Evolutionary conservation across 2,113 vertebrate genomes (phyloP), one percentile per base, ranked within the genome.

Genomic region (Sardina pilchardus): DNA sequence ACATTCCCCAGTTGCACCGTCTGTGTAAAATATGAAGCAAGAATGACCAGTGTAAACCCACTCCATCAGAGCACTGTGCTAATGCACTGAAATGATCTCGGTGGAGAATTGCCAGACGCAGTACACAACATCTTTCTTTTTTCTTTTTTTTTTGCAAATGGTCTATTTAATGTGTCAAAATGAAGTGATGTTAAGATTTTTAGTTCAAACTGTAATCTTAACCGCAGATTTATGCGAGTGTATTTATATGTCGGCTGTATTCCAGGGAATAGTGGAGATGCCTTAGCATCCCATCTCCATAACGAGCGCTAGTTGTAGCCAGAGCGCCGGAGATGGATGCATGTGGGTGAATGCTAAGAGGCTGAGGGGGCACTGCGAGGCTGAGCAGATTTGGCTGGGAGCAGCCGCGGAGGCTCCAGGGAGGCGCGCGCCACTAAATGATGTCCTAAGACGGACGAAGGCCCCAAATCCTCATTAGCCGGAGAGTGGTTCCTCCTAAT

Each of bases 401-500:
- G 82, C 36, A 8, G 75, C 6, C 50, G 6, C 34, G 43, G 80
- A 78, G 75, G 86, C 85, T 87, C 88, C 67, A 91, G 89, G 88
- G 89, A 89, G 84, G 88, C 86, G 82, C 47, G 80, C 92, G 89
- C 87, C 93, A 93, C 92, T 87, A 94, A 96, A 97, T 95, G 93
- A 96, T 96, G 95, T 93, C 84, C 94, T 94, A 94, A 95, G 95
- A 96, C 94, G 94, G 96, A 96, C 95, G 94, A 93, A 96, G 93
- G 90, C 90, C 95, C 95, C 95, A 96, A 93, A 96, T 97, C 96
- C 96, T 98, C 96, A 98, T 98, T 98, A 98, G 96, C 96, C 92
- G 95, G 96, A 96, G 96, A 95, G 94, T 96, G 96, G 96, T 96
- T 97, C 95, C 96, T 97, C 96, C 96, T 98, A 98, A 99, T 99